A percentile compares a stretch with the other conserved stretches of the same genome.
These are phyloP conservation scores for Drosophila nannoptera DNA, from an alignment of 1,140 invertebrate species.

Conservation along the genomic window DNA sequence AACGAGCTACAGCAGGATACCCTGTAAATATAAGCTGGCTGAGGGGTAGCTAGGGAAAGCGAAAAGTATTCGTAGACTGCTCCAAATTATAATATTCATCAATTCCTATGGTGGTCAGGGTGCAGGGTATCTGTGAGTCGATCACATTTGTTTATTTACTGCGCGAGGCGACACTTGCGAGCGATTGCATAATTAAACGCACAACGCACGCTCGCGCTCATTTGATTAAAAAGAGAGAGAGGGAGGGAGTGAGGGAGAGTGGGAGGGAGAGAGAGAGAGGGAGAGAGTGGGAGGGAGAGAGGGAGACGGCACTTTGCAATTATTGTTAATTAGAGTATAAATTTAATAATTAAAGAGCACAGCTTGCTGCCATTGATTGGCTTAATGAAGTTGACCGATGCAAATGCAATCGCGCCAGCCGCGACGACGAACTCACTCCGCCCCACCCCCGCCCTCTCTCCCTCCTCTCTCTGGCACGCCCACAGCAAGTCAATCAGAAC, in stretches of 20 bases:
- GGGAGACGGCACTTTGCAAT: slow-evolving; percentile 36
- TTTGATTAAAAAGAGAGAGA: slow-evolving; percentile 44
- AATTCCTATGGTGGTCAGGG: too few species aligned
- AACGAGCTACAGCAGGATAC: too few species aligned
- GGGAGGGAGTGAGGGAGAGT: slow-evolving; percentile 19
- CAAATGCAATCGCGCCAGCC: slow-evolving; percentile 1
- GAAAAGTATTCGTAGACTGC: not conserved
- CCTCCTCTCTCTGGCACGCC: slow-evolving; percentile 13
- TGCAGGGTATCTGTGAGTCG: too few species aligned
- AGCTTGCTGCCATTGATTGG: slow-evolving; percentile 53
- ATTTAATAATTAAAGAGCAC: slow-evolving; percentile 56
- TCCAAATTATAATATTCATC: too few species aligned
- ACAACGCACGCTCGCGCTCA: slow-evolving; percentile 28
- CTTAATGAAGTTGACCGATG: slow-evolving; percentile 68
- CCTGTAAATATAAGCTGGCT: not conserved
- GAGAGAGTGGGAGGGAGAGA: not conserved
- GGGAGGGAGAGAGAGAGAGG: not conserved
- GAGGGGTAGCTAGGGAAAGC: not conserved
- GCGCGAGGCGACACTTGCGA: slow-evolving; percentile 27
- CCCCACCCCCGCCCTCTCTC: not conserved
- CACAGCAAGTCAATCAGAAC: slow-evolving; percentile 13
- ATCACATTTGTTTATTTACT: slow-evolving; percentile 12
- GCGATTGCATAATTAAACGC: slow-evolving; percentile 54
- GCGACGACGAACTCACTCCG: too few species aligned
- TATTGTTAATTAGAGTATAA: slow-evolving; percentile 66